phyloP scores from a whole-genome alignment of 2,797 vertebrate species.

The Oreonectes daqikongensis region DNA sequence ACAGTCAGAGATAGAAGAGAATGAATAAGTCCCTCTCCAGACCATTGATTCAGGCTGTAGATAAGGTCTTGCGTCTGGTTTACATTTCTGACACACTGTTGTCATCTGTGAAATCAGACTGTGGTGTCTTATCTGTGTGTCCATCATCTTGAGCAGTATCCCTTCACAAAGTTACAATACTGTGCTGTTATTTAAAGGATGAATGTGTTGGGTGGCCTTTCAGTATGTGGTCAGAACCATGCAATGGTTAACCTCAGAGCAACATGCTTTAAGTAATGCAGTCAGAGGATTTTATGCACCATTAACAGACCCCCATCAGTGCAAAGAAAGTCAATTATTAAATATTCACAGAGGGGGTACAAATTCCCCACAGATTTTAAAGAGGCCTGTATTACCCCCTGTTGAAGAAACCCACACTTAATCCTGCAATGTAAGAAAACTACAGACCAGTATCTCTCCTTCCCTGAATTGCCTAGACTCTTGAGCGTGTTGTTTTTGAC shows the following conservation, averaged over 20 bases:
- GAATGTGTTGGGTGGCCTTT: not conserved
- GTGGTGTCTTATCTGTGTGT: not conserved
- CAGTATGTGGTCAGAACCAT: constrained; percentile 7
- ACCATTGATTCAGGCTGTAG: constrained; percentile 10
- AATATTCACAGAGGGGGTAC: not conserved
- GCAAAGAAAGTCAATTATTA: constrained; percentile 7
- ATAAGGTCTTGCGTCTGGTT: constrained; percentile 34
- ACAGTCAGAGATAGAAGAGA: not conserved
- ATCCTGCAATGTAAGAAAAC: too few relatives aligned
- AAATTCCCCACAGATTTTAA: too few relatives aligned
- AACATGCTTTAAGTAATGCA: not conserved
- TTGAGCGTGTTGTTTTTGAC: too few relatives aligned
- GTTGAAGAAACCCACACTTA: too few relatives aligned
- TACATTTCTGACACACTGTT: constrained; percentile 48
- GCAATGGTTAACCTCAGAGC: constrained; percentile 8
- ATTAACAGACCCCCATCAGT: constrained; percentile 19
- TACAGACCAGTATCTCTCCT: too few relatives aligned
- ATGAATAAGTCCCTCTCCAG: not conserved
- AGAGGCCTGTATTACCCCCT: too few relatives aligned
- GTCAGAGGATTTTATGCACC: constrained; percentile 21
- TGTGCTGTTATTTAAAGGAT: not conserved
- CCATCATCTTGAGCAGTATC: not conserved
- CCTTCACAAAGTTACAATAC: not conserved
- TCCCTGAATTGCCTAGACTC: too few relatives aligned
- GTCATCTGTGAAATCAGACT: constrained; percentile 59